Evolutionary conservation across 2,888 invertebrate genomes (phyloP), one percentile per base, ranked within the genome.

Genomic region (Agriotes lineatus): DNA sequence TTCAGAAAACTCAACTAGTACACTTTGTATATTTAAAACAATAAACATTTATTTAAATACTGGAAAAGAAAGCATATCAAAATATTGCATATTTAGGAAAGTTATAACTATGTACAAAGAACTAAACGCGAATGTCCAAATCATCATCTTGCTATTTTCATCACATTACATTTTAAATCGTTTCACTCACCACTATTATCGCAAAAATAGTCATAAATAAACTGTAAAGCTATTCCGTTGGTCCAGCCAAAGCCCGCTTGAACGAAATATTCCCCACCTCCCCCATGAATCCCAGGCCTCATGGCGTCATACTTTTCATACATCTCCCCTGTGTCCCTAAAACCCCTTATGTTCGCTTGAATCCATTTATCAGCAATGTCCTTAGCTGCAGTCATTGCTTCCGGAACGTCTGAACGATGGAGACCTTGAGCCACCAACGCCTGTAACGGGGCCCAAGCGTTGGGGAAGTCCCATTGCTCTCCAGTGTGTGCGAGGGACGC

Each of bases 371-470:
- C 85, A 0, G 93, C 92, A 22, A 94, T 83, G 52, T 89, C 83
- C 73, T 86, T 86, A 0, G 93, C 93, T 63, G 90, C 76, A 7
- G 86, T 79, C 57, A 85, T 81, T 0, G 90, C 90, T 75, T 88
- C 87, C 0, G 79, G 73, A 10, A 87, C 87, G 0, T 85, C 86
- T 6, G 90, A 87, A 35, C 88, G 86, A 59, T 89, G 87, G 68
- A 94, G 82, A 2, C 91, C 90, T 79, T 90, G 88, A 2, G 95
- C 89, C 1, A 92, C 84, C 57, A 94, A 88, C 76, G 92, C 91
- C 71, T 94, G 91, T 48, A 92, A 87, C 2, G 95, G 95, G 0
- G 95, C 91, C 95, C 95, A 96, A 0, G 93, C 93, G 80, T 95
- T 95, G 0, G 95, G 93, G 77, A 89, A 90, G 80, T 93, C 93